Percentiles rank a stretch among this genome's conserved stretches.
Evolutionary conservation across 2,888 invertebrate genomes (phyloP).

Genomic region (Osedax frankpressi): DNA sequence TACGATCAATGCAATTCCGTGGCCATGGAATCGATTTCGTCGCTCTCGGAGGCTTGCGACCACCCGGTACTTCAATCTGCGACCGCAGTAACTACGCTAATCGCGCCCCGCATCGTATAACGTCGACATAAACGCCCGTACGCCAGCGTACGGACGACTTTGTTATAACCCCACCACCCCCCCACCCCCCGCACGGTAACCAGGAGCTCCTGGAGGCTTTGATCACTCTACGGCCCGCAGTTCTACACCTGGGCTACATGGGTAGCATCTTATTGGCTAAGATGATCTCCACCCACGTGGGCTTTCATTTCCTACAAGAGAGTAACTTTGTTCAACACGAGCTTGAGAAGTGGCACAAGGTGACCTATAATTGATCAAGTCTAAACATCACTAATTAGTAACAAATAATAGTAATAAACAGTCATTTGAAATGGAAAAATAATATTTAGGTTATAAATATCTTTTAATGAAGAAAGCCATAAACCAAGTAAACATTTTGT

Average conservation of each 20-base stretch:
- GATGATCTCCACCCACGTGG: constrained; percentile 61
- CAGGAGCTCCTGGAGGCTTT: constrained; percentile 63
- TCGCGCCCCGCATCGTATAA: not conserved
- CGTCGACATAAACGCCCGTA: not conserved
- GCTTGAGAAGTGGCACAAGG: constrained; percentile 62
- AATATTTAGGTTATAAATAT: too few species aligned
- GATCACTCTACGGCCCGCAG: constrained; percentile 58
- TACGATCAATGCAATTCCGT: constrained; percentile 70
- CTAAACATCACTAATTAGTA: too few species aligned
- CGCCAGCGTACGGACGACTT: not conserved
- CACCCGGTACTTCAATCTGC: constrained; percentile 55
- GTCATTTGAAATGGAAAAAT: too few species aligned
- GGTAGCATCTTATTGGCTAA: constrained; percentile 65
- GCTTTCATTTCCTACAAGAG: constrained; percentile 56
- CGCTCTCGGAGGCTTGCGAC: constrained; percentile 83
- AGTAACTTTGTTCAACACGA: constrained; percentile 59
- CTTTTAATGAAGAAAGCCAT: too few species aligned
- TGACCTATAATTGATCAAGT: too few species aligned
- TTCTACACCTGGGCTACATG: constrained; percentile 59
- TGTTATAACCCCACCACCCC: not conserved
- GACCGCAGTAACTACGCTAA: not conserved
- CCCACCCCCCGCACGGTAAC: not conserved
- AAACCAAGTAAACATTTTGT: too few species aligned
- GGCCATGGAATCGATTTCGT: constrained; percentile 64
- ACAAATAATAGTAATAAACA: too few species aligned